Conservation (phyloP, 2,113 vertebrate species). For the Coturnix japonica region DNA sequence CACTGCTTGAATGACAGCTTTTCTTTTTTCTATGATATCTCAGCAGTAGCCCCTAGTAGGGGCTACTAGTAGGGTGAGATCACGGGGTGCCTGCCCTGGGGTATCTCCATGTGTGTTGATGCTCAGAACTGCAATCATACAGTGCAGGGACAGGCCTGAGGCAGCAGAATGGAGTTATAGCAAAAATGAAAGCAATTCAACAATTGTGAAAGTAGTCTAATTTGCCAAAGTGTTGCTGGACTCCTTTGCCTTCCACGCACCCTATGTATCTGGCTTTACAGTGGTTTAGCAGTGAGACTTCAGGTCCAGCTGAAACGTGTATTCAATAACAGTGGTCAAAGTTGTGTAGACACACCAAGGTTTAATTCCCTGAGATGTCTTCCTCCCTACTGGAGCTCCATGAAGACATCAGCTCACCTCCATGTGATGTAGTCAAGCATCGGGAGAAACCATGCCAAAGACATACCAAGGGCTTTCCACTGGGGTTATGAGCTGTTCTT, state of each 20-base stretch:
- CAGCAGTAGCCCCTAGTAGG: background rate
- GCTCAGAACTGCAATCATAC: background rate
- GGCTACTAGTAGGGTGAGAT: too few relatives aligned
- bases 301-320: background rate
- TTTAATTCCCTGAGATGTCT: background rate
- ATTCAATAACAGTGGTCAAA: background rate
- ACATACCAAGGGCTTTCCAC: rapidly evolving
- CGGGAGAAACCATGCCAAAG: background rate
- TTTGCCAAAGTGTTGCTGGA: background rate
- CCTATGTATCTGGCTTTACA: background rate
- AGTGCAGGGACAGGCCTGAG: background rate
- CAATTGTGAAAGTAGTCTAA: background rate
- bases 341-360: background rate
- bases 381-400: background rate
- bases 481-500: background rate
- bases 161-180: background rate
- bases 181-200: background rate
- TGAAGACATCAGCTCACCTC: background rate
- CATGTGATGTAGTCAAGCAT: rapidly evolving
- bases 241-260: background rate
- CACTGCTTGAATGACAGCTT: rapidly evolving
- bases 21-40: background rate
- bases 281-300: background rate
- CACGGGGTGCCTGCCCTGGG: background rate
- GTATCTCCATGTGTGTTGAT: background rate